Evolutionary conservation across 2,888 invertebrate species (phyloP).

Genomic region (Melipona bicolor): DNA sequence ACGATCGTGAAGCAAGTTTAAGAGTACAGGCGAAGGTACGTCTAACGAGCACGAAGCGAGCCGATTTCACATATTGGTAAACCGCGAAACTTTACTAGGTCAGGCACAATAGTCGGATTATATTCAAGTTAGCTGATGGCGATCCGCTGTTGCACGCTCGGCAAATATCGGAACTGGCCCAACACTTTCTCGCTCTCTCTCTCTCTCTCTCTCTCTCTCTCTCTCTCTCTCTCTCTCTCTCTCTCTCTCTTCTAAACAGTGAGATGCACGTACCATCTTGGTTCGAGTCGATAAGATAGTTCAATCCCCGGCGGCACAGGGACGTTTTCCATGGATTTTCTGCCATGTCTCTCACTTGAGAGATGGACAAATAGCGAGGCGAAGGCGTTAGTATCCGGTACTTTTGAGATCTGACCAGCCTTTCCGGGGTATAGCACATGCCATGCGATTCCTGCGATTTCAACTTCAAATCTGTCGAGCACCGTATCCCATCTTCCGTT

Average conservation of each 20-base stretch:
- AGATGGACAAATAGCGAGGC: slow-evolving; percentile 64
- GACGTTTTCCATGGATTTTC: slow-evolving; percentile 41
- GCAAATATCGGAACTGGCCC: slow-evolving; percentile 29
- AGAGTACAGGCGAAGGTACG: slow-evolving; percentile 43
- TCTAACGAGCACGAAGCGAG: slow-evolving; percentile 54
- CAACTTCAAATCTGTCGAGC: slow-evolving; percentile 21
- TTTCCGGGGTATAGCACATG: slow-evolving; percentile 79
- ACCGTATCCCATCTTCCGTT: slow-evolving; percentile 23
- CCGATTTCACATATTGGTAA: slow-evolving; percentile 64
- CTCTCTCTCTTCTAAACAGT: background rate
- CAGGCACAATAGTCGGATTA: slow-evolving; percentile 55
- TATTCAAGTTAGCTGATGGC: slow-evolving; percentile 58
- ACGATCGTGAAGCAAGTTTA: slow-evolving; percentile 19
- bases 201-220: background rate
- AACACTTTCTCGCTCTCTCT: background rate
- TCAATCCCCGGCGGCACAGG: slow-evolving; percentile 52
- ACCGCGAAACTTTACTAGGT: slow-evolving; percentile 68
- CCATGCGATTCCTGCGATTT: slow-evolving; percentile 44
- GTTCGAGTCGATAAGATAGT: slow-evolving; percentile 59
- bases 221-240: background rate
- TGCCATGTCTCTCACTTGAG: slow-evolving; percentile 37
- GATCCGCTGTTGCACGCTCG: slow-evolving; percentile 44
- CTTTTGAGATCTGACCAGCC: slow-evolving; percentile 77
- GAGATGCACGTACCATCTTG: slow-evolving; percentile 55
- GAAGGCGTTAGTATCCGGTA: slow-evolving; percentile 78